Evolutionary conservation across 2,888 invertebrate genomes (phyloP), one percentile per base, ranked within the genome.

Genomic region (Metallyticus violacea): DNA sequence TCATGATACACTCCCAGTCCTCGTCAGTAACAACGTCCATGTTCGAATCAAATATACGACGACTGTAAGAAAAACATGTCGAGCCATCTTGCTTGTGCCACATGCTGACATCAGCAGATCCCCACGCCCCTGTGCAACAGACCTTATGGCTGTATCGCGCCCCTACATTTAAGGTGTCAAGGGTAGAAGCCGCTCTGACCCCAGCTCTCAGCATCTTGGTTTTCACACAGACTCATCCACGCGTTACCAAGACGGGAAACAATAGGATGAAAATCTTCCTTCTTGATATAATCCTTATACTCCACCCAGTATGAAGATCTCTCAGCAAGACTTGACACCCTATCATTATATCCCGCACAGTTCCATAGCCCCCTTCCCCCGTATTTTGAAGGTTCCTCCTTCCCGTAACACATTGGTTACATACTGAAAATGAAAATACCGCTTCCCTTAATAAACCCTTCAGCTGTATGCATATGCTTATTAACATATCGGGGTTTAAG

Each of bases 101-200:
- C 80, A 80, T 85, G 29, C 30, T 28, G 80, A 81, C 76, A 81
- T 81, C 81, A 80, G 77, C 85, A 80, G 40, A n/a, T 62, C 9
- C n/a, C 62, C 28, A 28, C 80, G 40, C 40, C 9, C n/a, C 62
- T 76, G 77, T 77, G 40, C 40, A 62, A 22, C 40, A 62, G 40
- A 62, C 40, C 77, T 22, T 28, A 83, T 62, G 77, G 29, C 27
- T 29, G 25, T 7, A 83, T 77, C n/a, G 77, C 77, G 77, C 77
- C 87, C 82, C 87, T 85, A 62, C 87, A 82, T 85, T 87, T 87
- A 87, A 87, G 27, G 87, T 87, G 87, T 85, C 87, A 87, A 82
- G 85, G 40, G 40, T 62, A 62, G 81, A 85, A 85, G 82, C 81
- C 78, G 78, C 85, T 79, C 77, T 77, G 77, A 76, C 26, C 26